Base-by-base conservation (phyloP, 2,113 vertebrate species). In the Mandrillus leucophaeus region DNA sequence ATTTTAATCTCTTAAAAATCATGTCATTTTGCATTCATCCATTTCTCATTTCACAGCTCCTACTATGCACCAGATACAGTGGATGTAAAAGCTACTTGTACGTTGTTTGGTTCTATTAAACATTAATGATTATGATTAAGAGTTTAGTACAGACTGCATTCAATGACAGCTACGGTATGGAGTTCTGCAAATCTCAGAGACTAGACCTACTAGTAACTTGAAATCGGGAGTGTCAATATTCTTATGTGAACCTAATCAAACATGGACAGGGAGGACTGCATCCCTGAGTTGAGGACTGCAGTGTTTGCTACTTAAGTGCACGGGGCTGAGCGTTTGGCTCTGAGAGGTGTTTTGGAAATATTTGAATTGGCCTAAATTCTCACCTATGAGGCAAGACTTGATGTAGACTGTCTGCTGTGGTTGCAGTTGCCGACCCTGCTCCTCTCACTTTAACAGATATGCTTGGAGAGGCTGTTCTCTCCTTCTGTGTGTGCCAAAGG, bases 281-380 rank as follows among this genome's bases (percentile, higher is more conserved):
- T 88, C 38, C 11, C 4, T 0, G 1, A 59, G 83, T 32, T 23
- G 40, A 84, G 52, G 32, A 5, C 48, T 16, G 35, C 12, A 38
- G 75, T 17, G 32, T 18, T 89, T 92, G 90, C 20, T 84, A 61
- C 80, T 10, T 13, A 23, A 23, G 48, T 84, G 90, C 66, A 3
- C 0, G 0, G 45, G 18, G 25, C 84, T 64, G 43, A 85, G 83
- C 9, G 1, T 59, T 92, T 95, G 93, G 88, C 92, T 88, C 48
- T 9, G 75, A 66, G 59, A 96, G 76, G 95, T 90, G 96, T 92
- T 96, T 94, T 23, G 27, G 87, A 96, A 92, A 92, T 95, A 95
- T 82, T 85, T 96, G 83, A 95, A 73, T 92, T 94, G 97, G 92
- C 94, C 84, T 61, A 80, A 87, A 72, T 72, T 90, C 92, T 76